Base-by-base conservation (phyloP, 1,140 invertebrate species). In the Steinernema feltiae region DNA sequence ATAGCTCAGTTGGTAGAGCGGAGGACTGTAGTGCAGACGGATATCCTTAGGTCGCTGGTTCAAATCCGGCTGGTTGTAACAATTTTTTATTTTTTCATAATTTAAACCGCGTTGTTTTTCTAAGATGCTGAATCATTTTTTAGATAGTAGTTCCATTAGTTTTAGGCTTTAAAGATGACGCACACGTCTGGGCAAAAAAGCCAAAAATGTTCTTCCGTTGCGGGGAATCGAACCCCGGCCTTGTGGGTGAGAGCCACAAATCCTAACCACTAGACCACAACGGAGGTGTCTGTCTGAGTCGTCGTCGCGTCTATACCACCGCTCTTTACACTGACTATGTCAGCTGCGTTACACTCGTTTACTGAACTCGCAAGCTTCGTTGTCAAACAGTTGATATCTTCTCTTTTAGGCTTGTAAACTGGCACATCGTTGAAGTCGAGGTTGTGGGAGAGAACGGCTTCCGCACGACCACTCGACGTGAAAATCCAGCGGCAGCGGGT, bases 371-470 rank as follows among this genome's bases (percentile, higher is more conserved):
- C 30, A 70, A 29, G 48, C 18, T 27, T 48, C 18, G 17, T 41
- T 18, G 18, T 7, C 18, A n/a, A 69, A 12, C 41, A 73, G 48
- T 24, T 32, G 71, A 48, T 32, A 27, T 74, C 48, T 18, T 70
- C 7, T 27, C 46, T 30, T 78, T 17, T 76, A 90, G 90, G 53
- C 76, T 90, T 30, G 83, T 79, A 32, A 87, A 90, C 74, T 89
- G 89, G 87, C 90, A 91, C 82, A 87, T 90, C 29, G 89, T 91
- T 7, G 89, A 90, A 82, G 87, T 90, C 32, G 89, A 90, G 69
- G 88, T 88, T 0, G 88, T 84, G 76, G 90, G 90, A 32, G 87
- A 87, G 29, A 81, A 84, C 71, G 83, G 86, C 69, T 91, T 91
- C 78, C 85, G 87, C 76, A 88, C 89, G 1, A 86, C 88, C 32